Percentiles rank a stretch among this genome's conserved stretches.
Evolutionary conservation across 2,888 invertebrate species (phyloP).

Genomic region (Pristionchus japonicus): DNA sequence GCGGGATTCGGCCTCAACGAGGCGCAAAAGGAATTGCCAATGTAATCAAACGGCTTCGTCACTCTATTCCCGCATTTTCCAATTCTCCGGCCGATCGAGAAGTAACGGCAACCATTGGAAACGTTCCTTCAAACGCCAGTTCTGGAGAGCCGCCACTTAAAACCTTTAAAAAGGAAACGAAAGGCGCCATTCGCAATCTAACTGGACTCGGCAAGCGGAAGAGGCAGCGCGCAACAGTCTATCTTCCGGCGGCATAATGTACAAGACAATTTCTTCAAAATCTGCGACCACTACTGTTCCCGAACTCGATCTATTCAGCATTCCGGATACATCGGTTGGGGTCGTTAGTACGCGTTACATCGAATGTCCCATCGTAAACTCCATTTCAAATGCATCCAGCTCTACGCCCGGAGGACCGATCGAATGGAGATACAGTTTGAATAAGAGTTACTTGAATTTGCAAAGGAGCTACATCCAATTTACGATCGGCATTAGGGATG

Average conservation of each 20-base stretch:
- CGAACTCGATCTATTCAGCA: neutral
- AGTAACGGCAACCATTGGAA: neutral
- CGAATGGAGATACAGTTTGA: neutral
- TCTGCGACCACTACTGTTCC: neutral
- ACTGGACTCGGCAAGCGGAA: neutral
- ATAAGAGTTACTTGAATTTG: neutral
- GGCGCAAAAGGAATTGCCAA: neutral
- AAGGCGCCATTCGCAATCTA: neutral
- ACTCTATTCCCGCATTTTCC: neutral
- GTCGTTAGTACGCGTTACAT: neutral
- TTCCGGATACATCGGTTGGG: neutral
- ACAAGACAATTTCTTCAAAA: neutral
- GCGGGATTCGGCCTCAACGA: too few species aligned
- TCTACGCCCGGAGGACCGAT: neutral
- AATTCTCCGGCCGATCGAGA: neutral
- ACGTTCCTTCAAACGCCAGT: neutral
- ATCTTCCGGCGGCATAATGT: neutral
- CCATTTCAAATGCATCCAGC: neutral
- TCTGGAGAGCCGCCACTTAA: neutral
- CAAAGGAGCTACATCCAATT: neutral
- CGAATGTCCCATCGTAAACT: neutral
- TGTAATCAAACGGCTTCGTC: neutral
- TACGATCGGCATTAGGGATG: neutral
- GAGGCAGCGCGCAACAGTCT: neutral
- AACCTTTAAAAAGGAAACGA: neutral